Percentiles rank a stretch among this genome's conserved stretches.
These are phyloP conservation scores for Alosa sapidissima DNA, from an alignment of 2,797 vertebrate species.

Conservation along the genomic window DNA sequence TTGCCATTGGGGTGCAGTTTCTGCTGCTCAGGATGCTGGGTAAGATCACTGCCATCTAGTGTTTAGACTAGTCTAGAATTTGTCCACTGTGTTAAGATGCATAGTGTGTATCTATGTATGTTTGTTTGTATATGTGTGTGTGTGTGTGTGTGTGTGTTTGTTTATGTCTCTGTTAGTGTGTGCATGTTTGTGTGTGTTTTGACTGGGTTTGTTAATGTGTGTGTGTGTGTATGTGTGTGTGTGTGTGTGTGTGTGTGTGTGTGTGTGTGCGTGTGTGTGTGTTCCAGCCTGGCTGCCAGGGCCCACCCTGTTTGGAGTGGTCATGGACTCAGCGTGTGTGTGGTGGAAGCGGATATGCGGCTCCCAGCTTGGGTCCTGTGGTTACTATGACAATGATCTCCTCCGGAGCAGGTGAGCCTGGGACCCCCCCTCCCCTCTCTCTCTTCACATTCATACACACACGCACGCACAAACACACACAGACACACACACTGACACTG, in stretches of 20 bases:
- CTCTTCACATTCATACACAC: too few relatives aligned
- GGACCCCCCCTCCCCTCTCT: neutral
- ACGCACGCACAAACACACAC: neutral
- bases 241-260: constrained; percentile 15
- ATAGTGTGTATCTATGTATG: neutral
- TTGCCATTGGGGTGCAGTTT: constrained; percentile 81
- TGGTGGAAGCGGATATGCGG: constrained; percentile 69
- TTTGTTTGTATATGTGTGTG: neutral
- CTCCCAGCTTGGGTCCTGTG: constrained; percentile 63
- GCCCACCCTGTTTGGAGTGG: constrained; percentile 73
- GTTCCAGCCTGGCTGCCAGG: constrained; percentile 74
- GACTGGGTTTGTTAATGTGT: too few relatives aligned
- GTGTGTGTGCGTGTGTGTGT: constrained; percentile 19
- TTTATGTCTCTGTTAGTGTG: neutral
- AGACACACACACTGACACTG: neutral
- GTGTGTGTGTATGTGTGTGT: constrained; percentile 9
- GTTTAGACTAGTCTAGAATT: too few relatives aligned
- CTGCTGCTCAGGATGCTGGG: constrained; percentile 78
- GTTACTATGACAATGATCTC: constrained; percentile 72
- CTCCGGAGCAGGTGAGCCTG: neutral
- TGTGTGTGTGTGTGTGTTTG: neutral
- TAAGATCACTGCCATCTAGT: constrained; percentile 57
- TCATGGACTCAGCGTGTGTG: constrained; percentile 77
- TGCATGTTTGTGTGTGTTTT: neutral
- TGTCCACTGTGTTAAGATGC: neutral